Evolutionary conservation across 2,113 vertebrate genomes (phyloP), one percentile per base, ranked within the genome.

Genomic region (Natator depressus): DNA sequence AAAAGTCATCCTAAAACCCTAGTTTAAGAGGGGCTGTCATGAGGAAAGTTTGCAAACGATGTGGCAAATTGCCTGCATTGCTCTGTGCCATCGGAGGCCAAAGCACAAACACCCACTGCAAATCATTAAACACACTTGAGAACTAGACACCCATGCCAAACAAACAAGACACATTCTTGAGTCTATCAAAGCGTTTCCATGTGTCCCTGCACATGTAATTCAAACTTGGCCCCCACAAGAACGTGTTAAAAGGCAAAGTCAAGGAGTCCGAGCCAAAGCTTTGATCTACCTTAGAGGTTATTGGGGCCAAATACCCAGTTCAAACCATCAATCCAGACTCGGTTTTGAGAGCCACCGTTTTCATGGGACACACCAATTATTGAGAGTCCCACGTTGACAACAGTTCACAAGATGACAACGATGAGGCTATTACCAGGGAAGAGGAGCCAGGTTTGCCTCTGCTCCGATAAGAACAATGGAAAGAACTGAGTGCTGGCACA

Each of bases 241-340:
- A 22, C 11, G 80, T 5, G 55, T 31, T 22, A 49, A 47, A 29
- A 31, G 31, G 50, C 47, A 38, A n/a, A 14, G 5, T 47, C 59
- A 50, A 51, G 5, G n/a, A 31, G 10, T 38, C 22, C 10, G 2
- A 50, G n/a, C 80, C 35, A 51, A 84, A 27, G 35, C 78, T 65
- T 35, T 53, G 78, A 88, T 51, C 86, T 38, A 69, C 65, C 82
- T 69, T 87, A 3, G 13, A 22, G n/a, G 3, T 9, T n/a, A 17
- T 12, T 2, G 47, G 24, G 59, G 27, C 78, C 50, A 1, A 0
- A 24, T 51, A 57, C 50, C 1, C 1, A 0, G 8, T 5, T 1
- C 84, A 72, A 38, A n/a, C 19, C 65, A 20, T 38, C 19, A 20
- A 35, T 10, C 65, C 9, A 20, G n/a, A 38, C n/a, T 38, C 65